phyloP scores from a whole-genome alignment of 1,140 invertebrate species.

The Eriosoma lanigerum region DNA sequence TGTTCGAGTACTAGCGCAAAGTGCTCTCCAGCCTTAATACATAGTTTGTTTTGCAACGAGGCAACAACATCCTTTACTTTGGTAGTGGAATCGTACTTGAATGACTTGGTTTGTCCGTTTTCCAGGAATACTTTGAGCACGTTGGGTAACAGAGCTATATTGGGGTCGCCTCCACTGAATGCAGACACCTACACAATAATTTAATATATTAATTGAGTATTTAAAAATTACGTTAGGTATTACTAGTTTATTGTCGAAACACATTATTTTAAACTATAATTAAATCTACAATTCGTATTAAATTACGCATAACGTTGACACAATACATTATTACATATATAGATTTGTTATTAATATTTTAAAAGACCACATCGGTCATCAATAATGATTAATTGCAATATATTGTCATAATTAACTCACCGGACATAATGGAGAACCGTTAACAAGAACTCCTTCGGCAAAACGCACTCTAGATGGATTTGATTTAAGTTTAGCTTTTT shows the following conservation, averaged over 20 bases:
- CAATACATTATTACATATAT: no score
- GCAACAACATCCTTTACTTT: constrained; percentile 84
- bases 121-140: constrained; percentile 91
- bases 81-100: constrained; percentile 89
- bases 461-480: constrained; percentile 85
- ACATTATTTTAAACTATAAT: no score
- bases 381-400: no score
- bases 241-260: no score
- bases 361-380: no score
- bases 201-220: no score
- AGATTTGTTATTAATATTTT: no score
- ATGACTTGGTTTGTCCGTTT: constrained; percentile 95
- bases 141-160: constrained; percentile 86
- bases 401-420: no score
- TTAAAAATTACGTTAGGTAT: no score
- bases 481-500: constrained; percentile 76
- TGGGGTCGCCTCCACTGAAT: constrained; percentile 78
- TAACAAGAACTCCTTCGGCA: constrained; percentile 84
- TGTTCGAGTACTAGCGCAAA: constrained; percentile 89
- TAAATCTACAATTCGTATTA: no score
- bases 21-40: constrained; percentile 75
- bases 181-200: constrained; percentile 74
- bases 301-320: background rate
- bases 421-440: constrained; percentile 75
- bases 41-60: constrained; percentile 82